phyloP scores from a whole-genome alignment of 2,797 vertebrate species.

The Sebastes steindachneri region DNA sequence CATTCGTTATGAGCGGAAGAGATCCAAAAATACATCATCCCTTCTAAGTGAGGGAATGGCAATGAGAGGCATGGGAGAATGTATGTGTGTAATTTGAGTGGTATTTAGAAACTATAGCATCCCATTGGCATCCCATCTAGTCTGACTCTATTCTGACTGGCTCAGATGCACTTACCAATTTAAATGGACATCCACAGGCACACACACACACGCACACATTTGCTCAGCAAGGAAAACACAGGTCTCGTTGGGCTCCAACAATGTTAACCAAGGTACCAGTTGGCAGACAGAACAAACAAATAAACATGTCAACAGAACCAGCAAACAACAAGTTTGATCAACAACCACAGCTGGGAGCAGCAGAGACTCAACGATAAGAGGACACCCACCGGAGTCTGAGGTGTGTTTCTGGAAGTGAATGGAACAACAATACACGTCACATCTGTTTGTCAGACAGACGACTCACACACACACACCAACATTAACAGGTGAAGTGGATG shows the following conservation, averaged over 20 bases:
- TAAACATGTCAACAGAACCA: conserved; percentile 47
- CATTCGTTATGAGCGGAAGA: conserved; percentile 46
- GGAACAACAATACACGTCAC: conserved; percentile 38
- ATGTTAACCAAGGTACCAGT: conserved; percentile 4
- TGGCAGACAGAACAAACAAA: conserved; percentile 39
- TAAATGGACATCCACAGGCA: not conserved
- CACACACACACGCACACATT: not conserved
- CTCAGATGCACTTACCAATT: not conserved
- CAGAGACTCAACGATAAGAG: conserved; percentile 35
- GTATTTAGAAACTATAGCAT: conserved; percentile 26
- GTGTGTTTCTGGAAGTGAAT: conserved; percentile 23
- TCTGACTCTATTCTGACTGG: not conserved
- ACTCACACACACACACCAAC: not conserved
- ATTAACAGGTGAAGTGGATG: conserved; percentile 23
- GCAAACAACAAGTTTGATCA: conserved; percentile 58
- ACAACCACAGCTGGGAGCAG: conserved; percentile 40
- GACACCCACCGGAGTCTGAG: conserved; percentile 29
- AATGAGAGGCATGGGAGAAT: not conserved
- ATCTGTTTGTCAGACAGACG: conserved; percentile 24
- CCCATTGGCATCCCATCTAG: not conserved
- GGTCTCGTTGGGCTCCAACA: conserved; percentile 6
- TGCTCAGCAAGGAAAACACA: conserved; percentile 1
- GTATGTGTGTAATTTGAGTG: conserved; percentile 9
- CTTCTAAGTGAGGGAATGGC: conserved; percentile 12
- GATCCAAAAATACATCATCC: conserved; percentile 48